Evolutionary conservation across 2,113 vertebrate genomes (phyloP), one percentile per base, ranked within the genome.

Genomic region (Myanophis thanlyinensis): DNA sequence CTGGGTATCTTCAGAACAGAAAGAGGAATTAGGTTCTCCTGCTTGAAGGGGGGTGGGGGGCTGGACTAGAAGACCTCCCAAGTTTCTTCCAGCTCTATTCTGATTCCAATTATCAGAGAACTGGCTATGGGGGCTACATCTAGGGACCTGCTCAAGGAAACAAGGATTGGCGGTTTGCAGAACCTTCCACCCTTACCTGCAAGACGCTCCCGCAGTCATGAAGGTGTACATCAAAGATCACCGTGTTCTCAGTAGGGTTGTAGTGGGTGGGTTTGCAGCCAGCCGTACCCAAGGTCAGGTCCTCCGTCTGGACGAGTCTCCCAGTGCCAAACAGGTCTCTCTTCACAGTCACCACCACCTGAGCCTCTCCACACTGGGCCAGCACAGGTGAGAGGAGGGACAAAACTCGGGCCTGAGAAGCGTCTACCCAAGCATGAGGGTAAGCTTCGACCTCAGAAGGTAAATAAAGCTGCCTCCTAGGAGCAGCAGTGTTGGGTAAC

Each of bases 261-360:
- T 94, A 25, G 0, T 53, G 90, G 3, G 87, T 93, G 20, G 93
- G 85, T 0, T 0, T 23, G 94, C 94, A 97, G 0, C 88, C 94
- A 0, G 80, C 56, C 0, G 94, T 92, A 0, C 95, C 94, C 89
- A 97, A 92, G 1, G 84, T 94, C 48, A 95, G 91, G 88, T 93
- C 92, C 0, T 92, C 93, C 0, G 27, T 89, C 0, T 88, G 96
- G 23, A 96, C 89, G 52, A 95, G 0, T 22, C 93, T 90, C 1
- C 94, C 95, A 0, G 87, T 97, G 1, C 95, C 94, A 0, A 97
- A 96, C 0, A 96, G 15, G 5, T 95, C 87, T 48, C 93, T 93
- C 73, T 96, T 56, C 91, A 94, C 87, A 0, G 0, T 95, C 1
- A 97, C 94, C 90, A 95, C 90, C 25, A 94, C 53, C 92, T 95